Base-by-base conservation (phyloP, 2,888 invertebrate genomes). In the Macroteleia sp. region DNA sequence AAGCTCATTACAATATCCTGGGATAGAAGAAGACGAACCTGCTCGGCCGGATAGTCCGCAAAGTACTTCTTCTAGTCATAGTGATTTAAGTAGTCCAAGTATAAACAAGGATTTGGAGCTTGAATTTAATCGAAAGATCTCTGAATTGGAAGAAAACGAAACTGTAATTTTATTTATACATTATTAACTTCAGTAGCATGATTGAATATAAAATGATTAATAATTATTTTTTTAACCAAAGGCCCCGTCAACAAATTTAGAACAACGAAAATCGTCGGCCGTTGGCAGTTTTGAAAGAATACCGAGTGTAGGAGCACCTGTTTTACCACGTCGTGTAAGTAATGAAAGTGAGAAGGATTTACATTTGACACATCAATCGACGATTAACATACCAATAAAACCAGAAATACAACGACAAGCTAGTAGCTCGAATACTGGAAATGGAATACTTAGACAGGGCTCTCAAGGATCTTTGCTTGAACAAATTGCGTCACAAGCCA, bases 391-490 rank as follows among this genome's bases (percentile, higher is more conserved):
- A 1, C 42, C 73, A 50, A 12, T 22, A 1, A 73, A 52, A 44
- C 64, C 66, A 17, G 77, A 70, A 52, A 28, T 77, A 44, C 80
- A 77, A 46, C 83, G 88, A 17, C 89, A 88, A 36, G 85, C 82
- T 44, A 89, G 85, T 36, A 61, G 76, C 1, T 76, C 82, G 6
- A 81, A 82, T 46, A 80, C 82, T 28, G 81, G 82, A 30, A 82
- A 75, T 19, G 71, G 87, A 9, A 92, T 93, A 0, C 94, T 94
- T 1, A 93, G 96, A 1, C 96, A 97, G 89, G 95, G 95, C 1
- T 96, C 96, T 0, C 97, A 97, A 86, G 94, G 96, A 0, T 97
- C 97, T 0, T 91, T 97, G 1, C 94, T 98, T 83, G 97, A 97
- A 90, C 96, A 97, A 86, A 95, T 97, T 87, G 95, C 97, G 2